Percentiles rank a stretch among this genome's conserved stretches.
These are phyloP conservation scores for Dicerorhinus sumatrensis DNA, from an alignment of 2,113 vertebrate genomes.

Conservation along the genomic window DNA sequence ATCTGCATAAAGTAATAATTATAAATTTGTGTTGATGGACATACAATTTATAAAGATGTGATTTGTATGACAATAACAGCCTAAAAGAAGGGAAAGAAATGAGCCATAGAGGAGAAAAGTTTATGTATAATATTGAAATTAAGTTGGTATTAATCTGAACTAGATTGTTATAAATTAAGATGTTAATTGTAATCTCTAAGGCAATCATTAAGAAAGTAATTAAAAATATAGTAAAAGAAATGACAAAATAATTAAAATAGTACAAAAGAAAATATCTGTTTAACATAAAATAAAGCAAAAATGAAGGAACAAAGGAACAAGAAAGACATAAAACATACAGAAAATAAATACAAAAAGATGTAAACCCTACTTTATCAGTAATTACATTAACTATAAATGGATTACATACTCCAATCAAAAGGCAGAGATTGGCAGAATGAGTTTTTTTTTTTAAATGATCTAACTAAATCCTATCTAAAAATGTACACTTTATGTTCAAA, in stretches of 20 bases:
- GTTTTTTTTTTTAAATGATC: not conserved
- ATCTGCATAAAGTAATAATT: not conserved
- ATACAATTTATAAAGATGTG: not conserved
- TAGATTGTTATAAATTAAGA: not conserved
- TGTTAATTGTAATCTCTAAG: not conserved
- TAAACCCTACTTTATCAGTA: not conserved
- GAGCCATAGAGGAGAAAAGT: not conserved
- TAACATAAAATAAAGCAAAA: not conserved
- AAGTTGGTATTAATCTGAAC: not conserved
- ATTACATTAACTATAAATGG: not conserved
- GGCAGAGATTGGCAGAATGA: not conserved
- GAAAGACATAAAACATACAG: not conserved
- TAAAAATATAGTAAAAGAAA: not conserved
- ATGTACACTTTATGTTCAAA: not conserved
- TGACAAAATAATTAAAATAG: not conserved
- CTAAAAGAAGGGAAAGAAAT: not conserved
- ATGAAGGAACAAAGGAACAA: not conserved
- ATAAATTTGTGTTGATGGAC: not conserved
- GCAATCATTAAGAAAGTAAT: not conserved
- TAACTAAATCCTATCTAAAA: not conserved
- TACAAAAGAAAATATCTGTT: not conserved
- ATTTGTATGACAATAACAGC: not conserved
- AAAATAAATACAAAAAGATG: not conserved
- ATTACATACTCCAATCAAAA: not conserved
- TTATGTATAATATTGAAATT: not conserved